A percentile compares a stretch with the other conserved stretches of the same genome.
Evolutionary conservation across 2,888 invertebrate genomes (phyloP).

Genomic region (Melolontha melolontha): DNA sequence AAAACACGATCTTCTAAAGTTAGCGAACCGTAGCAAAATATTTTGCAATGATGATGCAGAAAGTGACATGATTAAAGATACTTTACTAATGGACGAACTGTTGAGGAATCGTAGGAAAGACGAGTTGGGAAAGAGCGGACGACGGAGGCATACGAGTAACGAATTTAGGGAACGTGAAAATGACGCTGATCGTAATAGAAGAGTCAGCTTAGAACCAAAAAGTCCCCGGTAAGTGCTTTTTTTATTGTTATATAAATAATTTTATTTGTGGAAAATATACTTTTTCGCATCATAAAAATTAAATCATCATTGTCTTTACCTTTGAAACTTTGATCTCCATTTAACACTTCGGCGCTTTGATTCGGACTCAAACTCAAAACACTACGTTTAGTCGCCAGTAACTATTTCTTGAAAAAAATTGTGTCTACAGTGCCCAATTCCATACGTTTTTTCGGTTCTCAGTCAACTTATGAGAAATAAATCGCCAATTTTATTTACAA

Average conservation of each 20-base stretch:
- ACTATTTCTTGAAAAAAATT: too few species aligned
- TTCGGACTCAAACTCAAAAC: too few species aligned
- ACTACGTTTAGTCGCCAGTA: too few species aligned
- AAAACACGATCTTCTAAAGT: conserved; percentile 40
- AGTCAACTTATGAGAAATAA: too few species aligned
- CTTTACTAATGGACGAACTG: conserved; percentile 34
- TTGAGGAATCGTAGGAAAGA: conserved; percentile 44
- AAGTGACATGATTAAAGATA: conserved; percentile 32
- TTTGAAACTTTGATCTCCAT: too few species aligned
- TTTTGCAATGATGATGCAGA: conserved; percentile 18
- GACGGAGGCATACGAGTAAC: conserved; percentile 56
- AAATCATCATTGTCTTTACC: too few species aligned
- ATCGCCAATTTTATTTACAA: too few species aligned
- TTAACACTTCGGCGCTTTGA: too few species aligned
- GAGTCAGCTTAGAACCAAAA: conserved; percentile 57
- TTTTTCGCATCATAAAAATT: too few species aligned
- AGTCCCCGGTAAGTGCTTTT: conserved; percentile 59
- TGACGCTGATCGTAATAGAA: conserved; percentile 55
- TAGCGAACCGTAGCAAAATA: conserved; percentile 11
- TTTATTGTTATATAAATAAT: neutral
- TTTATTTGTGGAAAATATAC: too few species aligned
- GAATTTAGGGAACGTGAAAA: conserved; percentile 58
- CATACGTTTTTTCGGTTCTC: too few species aligned
- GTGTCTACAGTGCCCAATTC: too few species aligned
- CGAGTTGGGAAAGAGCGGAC: conserved; percentile 41